Evolutionary conservation across 2,888 invertebrate genomes (phyloP), one percentile per base, ranked within the genome.

Genomic region (Melieria picta): DNA sequence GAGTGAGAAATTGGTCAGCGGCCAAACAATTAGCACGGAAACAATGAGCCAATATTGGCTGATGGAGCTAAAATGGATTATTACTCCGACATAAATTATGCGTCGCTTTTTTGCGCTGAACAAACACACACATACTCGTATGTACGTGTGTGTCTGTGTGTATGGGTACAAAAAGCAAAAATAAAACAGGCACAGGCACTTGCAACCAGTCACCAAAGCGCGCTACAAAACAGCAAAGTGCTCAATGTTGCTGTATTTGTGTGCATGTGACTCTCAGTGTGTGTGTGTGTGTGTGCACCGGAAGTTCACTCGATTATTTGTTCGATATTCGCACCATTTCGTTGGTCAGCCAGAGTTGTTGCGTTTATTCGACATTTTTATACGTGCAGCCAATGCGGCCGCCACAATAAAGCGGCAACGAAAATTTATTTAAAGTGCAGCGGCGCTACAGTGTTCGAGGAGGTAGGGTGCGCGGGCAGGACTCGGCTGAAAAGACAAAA

Each of bases 21-120:
- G 80, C 84, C 85, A 85, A 84, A 86, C 85, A 86, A 86, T 86
- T 86, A 86, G 85, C 83, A 82, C 84, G 84, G 85, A 86, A 86
- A 86, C 86, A 86, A 86, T 85, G 83, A 83, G 79, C 81, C 83
- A 84, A 85, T 84, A 84, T 84, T 82, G 83, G 82, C 82, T 81
- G 85, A 83, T 84, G 84, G 80, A 80, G 82, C 83, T 82, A 84
- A 84, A 85, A 85, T 84, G 84, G 85, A 85, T 86, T 86, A 85
- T 85, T 83, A 82, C 82, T 79, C 77, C 82, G 79, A 84, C 85
- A 85, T 85, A 84, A 85, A 85, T 85, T 85, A 73, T 76, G 74
- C 68, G 63, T 61, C 45, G 65, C 55, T 57, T 61, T 65, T 57
- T 66, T 11, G 30, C 48, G 45, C 45, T 13, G 57, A 60, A 71